Evolutionary conservation across 2,797 vertebrate genomes (phyloP).

Genomic region (Enteromius afrohamiltoni): DNA sequence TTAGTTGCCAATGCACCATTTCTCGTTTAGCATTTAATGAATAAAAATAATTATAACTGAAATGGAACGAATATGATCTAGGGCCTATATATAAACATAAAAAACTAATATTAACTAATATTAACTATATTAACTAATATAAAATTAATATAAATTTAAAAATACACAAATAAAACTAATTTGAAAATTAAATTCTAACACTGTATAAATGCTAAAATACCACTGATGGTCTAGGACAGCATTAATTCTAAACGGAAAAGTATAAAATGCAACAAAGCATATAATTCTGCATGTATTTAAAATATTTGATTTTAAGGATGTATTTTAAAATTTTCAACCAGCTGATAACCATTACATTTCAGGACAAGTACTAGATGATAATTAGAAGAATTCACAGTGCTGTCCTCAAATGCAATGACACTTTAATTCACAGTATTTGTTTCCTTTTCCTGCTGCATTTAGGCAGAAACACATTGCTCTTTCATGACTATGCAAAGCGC

Average conservation of each 20-base stretch:
- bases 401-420: background rate
- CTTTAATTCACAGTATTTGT: background rate
- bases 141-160: background rate
- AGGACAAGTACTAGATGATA: background rate
- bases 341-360: background rate
- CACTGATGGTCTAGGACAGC: background rate
- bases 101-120: too few relatives aligned
- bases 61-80: background rate
- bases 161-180: background rate
- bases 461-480: constrained; percentile 19
- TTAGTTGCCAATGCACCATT: background rate
- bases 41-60: background rate
- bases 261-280: constrained; percentile 1
- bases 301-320: background rate
- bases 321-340: background rate
- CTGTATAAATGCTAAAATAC: background rate
- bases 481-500: constrained; percentile 30
- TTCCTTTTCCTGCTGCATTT: constrained; percentile 1
- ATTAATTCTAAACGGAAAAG: background rate
- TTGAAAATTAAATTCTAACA: background rate
- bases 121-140: too few relatives aligned
- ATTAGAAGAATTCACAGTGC: background rate
- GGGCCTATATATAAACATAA: too few relatives aligned
- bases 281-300: background rate
- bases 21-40: background rate